phyloP scores from a whole-genome alignment of 2,888 invertebrate genomes.

The Perdita meconis region DNA sequence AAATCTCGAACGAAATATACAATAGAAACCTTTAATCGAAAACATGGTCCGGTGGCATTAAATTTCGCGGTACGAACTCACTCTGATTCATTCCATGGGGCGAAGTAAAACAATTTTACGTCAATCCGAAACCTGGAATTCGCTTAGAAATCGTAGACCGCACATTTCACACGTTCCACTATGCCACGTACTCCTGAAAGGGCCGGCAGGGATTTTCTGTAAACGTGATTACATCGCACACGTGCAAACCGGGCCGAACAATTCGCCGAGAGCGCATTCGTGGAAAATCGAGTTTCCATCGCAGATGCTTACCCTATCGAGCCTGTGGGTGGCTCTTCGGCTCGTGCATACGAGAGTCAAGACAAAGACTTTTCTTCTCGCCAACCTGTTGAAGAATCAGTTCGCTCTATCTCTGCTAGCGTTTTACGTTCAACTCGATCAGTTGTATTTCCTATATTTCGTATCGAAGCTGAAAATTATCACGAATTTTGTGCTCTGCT shows the following conservation, averaged over 20 bases:
- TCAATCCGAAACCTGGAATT: slow-evolving; percentile 44
- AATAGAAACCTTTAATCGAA: too few relatives aligned
- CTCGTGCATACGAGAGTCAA: slow-evolving; percentile 67
- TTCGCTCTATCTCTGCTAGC: slow-evolving; percentile 38
- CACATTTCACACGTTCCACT: slow-evolving; percentile 37
- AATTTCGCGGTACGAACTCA: slow-evolving; percentile 24
- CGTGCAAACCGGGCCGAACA: slow-evolving; percentile 67
- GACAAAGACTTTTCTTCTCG: slow-evolving; percentile 73
- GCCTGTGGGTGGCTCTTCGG: slow-evolving; percentile 59
- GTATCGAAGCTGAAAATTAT: too few relatives aligned
- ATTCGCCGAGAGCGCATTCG: slow-evolving; percentile 69
- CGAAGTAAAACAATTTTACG: slow-evolving; percentile 53
- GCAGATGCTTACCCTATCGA: slow-evolving; percentile 72
- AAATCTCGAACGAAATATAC: too few relatives aligned
- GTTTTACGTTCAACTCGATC: slow-evolving; percentile 35
- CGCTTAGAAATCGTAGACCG: slow-evolving; percentile 50
- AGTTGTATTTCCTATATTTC: slow-evolving; percentile 11
- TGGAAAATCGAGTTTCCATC: slow-evolving; percentile 76
- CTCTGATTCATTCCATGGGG: slow-evolving; percentile 45
- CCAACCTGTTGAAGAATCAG: slow-evolving; percentile 76
- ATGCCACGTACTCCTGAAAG: slow-evolving; percentile 59
- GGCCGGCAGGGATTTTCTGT: slow-evolving; percentile 68
- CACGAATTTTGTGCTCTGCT: too few relatives aligned
- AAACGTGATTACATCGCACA: slow-evolving; percentile 69
- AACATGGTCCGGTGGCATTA: not conserved